These are phyloP conservation scores for Chloroclysta siterata DNA, from an alignment of 2,888 invertebrate genomes.

Conservation along the genomic window DNA sequence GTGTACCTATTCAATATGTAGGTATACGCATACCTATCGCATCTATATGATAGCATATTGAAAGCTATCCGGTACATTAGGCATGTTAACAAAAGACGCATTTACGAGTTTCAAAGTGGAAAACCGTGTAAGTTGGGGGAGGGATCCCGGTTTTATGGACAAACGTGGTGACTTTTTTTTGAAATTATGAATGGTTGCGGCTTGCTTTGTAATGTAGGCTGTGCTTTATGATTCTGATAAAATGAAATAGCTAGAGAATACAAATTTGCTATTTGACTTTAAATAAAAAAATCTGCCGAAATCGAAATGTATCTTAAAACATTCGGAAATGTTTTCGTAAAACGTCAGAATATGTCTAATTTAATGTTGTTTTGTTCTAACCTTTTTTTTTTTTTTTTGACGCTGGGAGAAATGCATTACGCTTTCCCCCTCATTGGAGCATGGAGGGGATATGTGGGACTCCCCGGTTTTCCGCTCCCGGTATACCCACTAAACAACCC, in stretches of 20 bases:
- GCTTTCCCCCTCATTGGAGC: too few species aligned
- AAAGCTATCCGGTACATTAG: constrained; percentile 65
- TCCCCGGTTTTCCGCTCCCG: too few species aligned
- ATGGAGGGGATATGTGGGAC: too few species aligned
- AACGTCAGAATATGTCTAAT: too few species aligned
- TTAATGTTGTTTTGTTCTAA: too few species aligned
- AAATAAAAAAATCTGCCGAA: too few species aligned
- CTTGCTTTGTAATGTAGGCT: constrained; percentile 17
- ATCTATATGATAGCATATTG: constrained; percentile 38
- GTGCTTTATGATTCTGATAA: background rate
- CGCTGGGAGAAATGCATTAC: too few species aligned
- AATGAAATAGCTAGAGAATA: constrained; percentile 8
- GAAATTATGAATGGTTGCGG: constrained; percentile 36
- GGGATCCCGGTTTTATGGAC: constrained; percentile 33
- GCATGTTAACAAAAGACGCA: constrained; percentile 76
- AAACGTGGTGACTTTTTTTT: constrained; percentile 39
- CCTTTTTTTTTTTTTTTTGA: too few species aligned
- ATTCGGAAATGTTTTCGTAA: too few species aligned
- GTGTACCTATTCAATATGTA: background rate
- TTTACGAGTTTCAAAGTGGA: constrained; percentile 74
- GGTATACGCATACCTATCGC: constrained; percentile 1
- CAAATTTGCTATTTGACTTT: background rate
- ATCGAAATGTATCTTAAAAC: too few species aligned
- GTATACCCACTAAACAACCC: too few species aligned
- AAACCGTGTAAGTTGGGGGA: constrained; percentile 52